Conservation (phyloP, 2,888 invertebrate genomes). For the Imbricaverruca yamaguchii region DNA sequence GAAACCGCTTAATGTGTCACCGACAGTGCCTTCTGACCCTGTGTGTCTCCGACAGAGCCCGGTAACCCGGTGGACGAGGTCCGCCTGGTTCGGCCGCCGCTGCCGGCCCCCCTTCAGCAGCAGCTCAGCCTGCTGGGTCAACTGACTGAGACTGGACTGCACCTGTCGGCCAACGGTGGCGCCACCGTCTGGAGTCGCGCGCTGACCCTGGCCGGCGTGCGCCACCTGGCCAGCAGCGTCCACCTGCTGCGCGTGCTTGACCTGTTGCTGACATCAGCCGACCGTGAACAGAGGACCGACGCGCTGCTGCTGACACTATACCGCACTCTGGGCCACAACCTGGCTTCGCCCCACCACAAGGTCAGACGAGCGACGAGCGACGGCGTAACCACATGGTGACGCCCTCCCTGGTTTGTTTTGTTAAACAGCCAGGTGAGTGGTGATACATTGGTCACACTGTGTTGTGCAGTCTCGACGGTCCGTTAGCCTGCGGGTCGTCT, state of each 20-base stretch:
- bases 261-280: constrained; percentile 49
- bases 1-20: too few relatives aligned
- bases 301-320: constrained; percentile 48
- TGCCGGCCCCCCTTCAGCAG: neutral
- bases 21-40: neutral
- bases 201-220: neutral
- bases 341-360: constrained; percentile 60
- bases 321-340: constrained; percentile 51
- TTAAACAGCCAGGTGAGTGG: constrained; percentile 32
- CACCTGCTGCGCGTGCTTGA: constrained; percentile 48
- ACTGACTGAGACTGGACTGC: neutral
- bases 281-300: constrained; percentile 41
- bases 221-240: neutral
- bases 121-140: constrained; percentile 3
- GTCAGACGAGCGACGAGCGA: constrained; percentile 49
- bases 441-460: constrained; percentile 36
- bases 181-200: neutral
- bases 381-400: constrained; percentile 56
- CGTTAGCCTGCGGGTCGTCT: too few relatives aligned
- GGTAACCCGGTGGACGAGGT: neutral
- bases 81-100: neutral
- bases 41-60: neutral
- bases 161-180: neutral
- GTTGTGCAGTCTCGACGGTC: neutral
- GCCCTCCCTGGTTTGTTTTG: too few relatives aligned